Conservation (phyloP, 2,113 vertebrate species). For the Pantherophis guttatus region DNA sequence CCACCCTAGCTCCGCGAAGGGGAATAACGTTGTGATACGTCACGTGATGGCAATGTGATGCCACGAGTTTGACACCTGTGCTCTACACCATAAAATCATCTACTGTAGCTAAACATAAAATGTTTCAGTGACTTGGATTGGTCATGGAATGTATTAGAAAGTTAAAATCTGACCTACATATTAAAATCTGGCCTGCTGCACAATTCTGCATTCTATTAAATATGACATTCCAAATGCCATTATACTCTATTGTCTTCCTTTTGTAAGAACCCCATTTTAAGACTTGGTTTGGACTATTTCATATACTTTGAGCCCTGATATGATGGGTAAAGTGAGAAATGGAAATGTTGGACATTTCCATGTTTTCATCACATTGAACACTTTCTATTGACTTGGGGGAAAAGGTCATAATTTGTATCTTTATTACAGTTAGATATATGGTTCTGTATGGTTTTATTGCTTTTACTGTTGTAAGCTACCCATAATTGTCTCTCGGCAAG, state of each 20-base stretch:
- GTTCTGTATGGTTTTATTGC: background rate
- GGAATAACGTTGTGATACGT: no score
- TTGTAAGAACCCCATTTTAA: background rate
- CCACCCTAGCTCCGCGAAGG: no score
- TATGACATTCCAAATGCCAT: background rate
- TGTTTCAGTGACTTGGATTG: background rate
- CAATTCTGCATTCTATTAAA: background rate
- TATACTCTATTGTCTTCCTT: background rate
- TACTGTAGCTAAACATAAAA: slow-evolving; percentile 9
- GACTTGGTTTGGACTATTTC: background rate
- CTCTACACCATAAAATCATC: slow-evolving; percentile 1
- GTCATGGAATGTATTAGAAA: background rate
- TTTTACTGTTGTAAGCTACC: background rate
- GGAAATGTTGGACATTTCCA: background rate
- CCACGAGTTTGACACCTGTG: background rate
- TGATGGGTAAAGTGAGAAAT: background rate
- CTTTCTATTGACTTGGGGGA: background rate
- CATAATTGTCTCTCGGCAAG: background rate
- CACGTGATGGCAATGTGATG: no score
- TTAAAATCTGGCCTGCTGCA: background rate
- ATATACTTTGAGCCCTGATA: background rate
- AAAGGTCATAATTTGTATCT: background rate
- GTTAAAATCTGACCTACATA: background rate
- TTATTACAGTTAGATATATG: no score
- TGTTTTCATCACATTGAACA: background rate